phyloP scores from a whole-genome alignment of 2,888 invertebrate genomes.

The Ophion costatus region DNA sequence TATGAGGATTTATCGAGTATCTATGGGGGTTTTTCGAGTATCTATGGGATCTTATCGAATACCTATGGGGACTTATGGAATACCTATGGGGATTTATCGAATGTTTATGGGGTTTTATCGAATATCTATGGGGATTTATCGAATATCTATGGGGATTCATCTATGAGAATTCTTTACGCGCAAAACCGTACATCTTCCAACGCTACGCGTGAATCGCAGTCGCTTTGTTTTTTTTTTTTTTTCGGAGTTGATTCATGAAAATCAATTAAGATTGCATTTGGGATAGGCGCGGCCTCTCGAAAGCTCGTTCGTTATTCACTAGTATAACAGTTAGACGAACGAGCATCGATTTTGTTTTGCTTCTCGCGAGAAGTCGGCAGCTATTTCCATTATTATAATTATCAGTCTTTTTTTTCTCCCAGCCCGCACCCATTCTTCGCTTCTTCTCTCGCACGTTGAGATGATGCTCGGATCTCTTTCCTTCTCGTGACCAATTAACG shows the following conservation, averaged over 20 bases:
- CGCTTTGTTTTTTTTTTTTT: neutral
- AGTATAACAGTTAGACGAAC: slow-evolving; percentile 23
- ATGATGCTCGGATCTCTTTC: neutral
- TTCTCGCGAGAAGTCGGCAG: slow-evolving; percentile 21
- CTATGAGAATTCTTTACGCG: too few relatives aligned
- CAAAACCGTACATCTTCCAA: too few relatives aligned
- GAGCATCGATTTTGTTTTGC: slow-evolving; percentile 1
- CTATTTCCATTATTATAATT: slow-evolving; percentile 26
- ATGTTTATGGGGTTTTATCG: too few relatives aligned
- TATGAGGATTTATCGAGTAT: too few relatives aligned
- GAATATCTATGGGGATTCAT: too few relatives aligned
- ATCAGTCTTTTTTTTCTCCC: neutral
- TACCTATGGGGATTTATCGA: too few relatives aligned
- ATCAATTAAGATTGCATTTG: slow-evolving; percentile 36
- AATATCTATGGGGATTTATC: too few relatives aligned
- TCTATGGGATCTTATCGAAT: too few relatives aligned
- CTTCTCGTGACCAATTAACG: slow-evolving; percentile 66
- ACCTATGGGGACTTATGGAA: too few relatives aligned
- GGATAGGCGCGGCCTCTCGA: slow-evolving; percentile 20
- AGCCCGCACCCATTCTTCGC: slow-evolving; percentile 25
- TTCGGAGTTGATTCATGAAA: neutral
- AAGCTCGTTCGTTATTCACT: slow-evolving; percentile 8
- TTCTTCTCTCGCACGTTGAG: slow-evolving; percentile 12
- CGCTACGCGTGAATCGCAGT: neutral
- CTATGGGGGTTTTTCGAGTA: too few relatives aligned